A percentile compares a stretch with the other conserved stretches of the same genome.
Evolutionary conservation across 1,140 invertebrate species (phyloP).

Genomic region (Episyrphus balteatus): DNA sequence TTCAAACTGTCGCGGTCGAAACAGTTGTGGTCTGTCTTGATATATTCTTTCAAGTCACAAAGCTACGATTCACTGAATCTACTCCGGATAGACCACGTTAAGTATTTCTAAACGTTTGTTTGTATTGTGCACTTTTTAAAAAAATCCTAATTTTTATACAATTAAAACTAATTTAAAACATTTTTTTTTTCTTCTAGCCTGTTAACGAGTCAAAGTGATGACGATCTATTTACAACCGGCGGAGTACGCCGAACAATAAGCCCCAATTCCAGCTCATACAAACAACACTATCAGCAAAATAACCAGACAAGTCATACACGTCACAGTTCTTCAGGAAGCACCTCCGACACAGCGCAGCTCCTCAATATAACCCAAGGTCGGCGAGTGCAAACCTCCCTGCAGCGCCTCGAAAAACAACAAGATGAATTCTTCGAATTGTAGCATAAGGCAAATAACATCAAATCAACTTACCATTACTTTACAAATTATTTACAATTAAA

Average conservation of each 20-base stretch:
- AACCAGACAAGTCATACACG: constrained; percentile 22
- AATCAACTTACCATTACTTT: too few species aligned
- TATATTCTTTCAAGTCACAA: too few species aligned
- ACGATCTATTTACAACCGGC: constrained; percentile 30
- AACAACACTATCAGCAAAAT: constrained; percentile 24
- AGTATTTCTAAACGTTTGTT: too few species aligned
- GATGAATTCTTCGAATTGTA: constrained; percentile 86
- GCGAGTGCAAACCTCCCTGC: constrained; percentile 62
- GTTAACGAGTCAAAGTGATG: constrained; percentile 30
- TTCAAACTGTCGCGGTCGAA: too few species aligned
- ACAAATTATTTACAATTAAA: too few species aligned
- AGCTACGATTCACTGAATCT: too few species aligned
- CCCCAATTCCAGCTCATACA: constrained; percentile 32
- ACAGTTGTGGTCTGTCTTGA: too few species aligned
- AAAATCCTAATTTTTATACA: too few species aligned
- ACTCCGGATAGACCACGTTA: too few species aligned
- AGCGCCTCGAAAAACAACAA: constrained; percentile 68
- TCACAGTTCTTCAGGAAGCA: constrained; percentile 30
- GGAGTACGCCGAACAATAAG: constrained; percentile 22
- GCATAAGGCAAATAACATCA: constrained; percentile 37
- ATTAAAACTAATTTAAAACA: too few species aligned
- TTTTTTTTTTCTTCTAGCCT: constrained; percentile 15
- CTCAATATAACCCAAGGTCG: constrained; percentile 66
- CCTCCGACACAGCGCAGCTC: constrained; percentile 43
- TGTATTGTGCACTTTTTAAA: too few species aligned